Conservation (phyloP, 2,797 vertebrate genomes). For the Poecilia velifera region DNA sequence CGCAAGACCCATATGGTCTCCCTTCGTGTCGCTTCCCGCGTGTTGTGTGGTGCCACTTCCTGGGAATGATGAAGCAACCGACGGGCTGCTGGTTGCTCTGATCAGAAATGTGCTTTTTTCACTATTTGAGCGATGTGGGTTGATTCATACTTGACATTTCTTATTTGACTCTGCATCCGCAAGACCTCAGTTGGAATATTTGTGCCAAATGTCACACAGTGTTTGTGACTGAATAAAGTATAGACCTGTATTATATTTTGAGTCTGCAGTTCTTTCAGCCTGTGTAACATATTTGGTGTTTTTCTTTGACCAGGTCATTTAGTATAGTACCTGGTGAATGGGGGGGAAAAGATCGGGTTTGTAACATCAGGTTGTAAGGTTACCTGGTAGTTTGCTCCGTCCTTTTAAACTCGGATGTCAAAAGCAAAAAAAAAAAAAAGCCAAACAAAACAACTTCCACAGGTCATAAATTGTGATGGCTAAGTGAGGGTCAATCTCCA, state of each 20-base stretch:
- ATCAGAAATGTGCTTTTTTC: background rate
- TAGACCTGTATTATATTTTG: background rate
- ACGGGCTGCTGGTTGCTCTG: background rate
- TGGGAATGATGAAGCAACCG: background rate
- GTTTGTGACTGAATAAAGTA: background rate
- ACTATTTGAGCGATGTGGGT: background rate
- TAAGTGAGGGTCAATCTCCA: background rate
- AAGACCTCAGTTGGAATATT: background rate
- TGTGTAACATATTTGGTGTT: background rate
- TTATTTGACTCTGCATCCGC: background rate
- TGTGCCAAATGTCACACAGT: background rate
- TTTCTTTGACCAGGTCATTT: background rate
- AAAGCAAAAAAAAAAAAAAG: background rate
- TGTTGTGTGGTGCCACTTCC: slow-evolving; percentile 10
- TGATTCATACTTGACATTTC: background rate
- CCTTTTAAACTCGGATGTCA: background rate
- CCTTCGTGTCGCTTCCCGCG: slow-evolving; percentile 7
- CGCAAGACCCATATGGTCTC: slow-evolving; percentile 20
- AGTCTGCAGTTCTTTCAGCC: background rate
- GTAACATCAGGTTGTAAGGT: background rate
- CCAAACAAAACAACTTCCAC: background rate
- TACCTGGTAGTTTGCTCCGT: background rate
- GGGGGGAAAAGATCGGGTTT: too few species aligned
- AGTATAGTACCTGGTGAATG: background rate
- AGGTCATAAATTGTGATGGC: too few species aligned